Evolutionary conservation across 53 echinoderm and acorn worm species (phyloP).

Genomic region (Luidia sarsii): DNA sequence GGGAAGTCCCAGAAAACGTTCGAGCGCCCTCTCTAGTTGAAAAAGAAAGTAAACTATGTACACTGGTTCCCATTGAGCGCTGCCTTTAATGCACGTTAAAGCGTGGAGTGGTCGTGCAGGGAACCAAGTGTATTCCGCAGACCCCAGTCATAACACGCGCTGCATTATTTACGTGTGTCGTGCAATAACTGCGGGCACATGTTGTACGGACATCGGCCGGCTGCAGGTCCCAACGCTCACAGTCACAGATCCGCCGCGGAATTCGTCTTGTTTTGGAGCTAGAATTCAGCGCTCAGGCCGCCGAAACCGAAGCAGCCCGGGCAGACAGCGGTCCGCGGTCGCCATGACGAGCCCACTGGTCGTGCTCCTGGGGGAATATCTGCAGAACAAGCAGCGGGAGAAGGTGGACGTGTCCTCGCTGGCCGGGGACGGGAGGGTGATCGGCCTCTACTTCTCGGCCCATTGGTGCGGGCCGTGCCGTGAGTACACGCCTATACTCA

Average conservation of each 20-base stretch:
- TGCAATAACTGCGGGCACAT: too few species aligned
- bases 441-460: conserved; percentile 93
- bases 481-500: conserved; percentile 84
- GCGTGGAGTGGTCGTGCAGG: background rate
- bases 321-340: too few species aligned
- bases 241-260: too few species aligned
- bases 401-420: conserved; percentile 60
- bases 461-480: conserved; percentile 97
- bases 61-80: background rate
- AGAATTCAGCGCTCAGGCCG: too few species aligned
- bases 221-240: too few species aligned
- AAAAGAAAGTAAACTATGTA: conserved; percentile 51
- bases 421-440: conserved; percentile 71
- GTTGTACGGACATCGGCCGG: too few species aligned
- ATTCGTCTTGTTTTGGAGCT: too few species aligned
- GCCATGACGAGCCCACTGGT: conserved; percentile 61
- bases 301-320: too few species aligned
- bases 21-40: conserved; percentile 44
- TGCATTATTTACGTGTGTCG: too few species aligned
- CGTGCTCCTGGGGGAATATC: conserved; percentile 68
- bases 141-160: too few species aligned
- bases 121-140: background rate
- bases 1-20: too few species aligned
- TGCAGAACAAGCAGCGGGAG: conserved; percentile 67
- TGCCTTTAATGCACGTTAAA: background rate